A percentile compares a stretch with the other conserved stretches of the same genome.
Evolutionary conservation across 1,140 invertebrate genomes (phyloP).

Genomic region (Diachasmimorpha longicaudata): DNA sequence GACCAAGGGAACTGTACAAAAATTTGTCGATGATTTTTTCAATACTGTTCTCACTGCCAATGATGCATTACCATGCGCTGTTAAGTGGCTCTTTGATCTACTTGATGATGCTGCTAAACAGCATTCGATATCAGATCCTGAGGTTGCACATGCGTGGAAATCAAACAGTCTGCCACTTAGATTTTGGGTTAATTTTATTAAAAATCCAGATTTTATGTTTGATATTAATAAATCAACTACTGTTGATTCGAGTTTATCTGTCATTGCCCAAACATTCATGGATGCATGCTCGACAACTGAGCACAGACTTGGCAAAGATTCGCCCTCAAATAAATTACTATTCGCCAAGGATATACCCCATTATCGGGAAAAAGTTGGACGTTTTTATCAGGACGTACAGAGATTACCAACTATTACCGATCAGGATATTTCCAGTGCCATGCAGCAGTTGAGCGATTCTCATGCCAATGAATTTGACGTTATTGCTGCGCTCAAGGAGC

Average conservation of each 20-base stretch:
- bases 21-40: constrained; percentile 96
- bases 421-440: constrained; percentile 89
- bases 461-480: constrained; percentile 90
- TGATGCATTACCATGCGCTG: constrained; percentile 86
- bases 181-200: constrained; percentile 98
- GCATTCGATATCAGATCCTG: constrained; percentile 84
- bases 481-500: constrained; percentile 88
- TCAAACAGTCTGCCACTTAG: constrained; percentile 92
- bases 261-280: constrained; percentile 97
- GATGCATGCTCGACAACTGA: constrained; percentile 90
- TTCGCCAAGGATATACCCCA: constrained; percentile 94
- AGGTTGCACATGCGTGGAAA: constrained; percentile 96
- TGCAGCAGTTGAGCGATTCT: constrained; percentile 88
- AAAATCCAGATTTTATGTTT: constrained; percentile 97
- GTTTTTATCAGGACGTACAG: constrained; percentile 87
- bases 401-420: constrained; percentile 87
- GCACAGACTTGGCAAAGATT: constrained; percentile 90
- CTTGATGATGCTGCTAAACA: constrained; percentile 87
- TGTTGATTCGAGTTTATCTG: constrained; percentile 90
- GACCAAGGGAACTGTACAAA: constrained; percentile 94
- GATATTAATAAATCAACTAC: constrained; percentile 93
- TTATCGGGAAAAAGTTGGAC: constrained; percentile 85
- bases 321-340: constrained; percentile 91
- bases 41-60: constrained; percentile 87
- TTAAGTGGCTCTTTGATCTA: constrained; percentile 96